Base-by-base conservation (phyloP, 2,113 vertebrate genomes). In the Aegithalos caudatus region DNA sequence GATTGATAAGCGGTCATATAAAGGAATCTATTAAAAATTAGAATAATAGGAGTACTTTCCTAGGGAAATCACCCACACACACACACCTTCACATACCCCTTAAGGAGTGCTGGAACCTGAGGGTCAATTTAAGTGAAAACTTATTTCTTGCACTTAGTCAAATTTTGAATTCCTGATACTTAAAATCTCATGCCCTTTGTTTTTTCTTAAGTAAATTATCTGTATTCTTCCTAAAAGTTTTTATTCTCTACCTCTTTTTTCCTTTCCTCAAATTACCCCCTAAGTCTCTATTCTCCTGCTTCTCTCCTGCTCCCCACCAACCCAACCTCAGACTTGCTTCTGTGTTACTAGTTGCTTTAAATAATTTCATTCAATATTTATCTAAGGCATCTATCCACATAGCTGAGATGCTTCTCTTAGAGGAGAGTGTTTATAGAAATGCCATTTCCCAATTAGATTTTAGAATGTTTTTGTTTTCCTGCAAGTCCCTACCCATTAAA, bases 221-320 rank as follows among this genome's bases (percentile, higher is more conserved):
- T 58, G 11, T n/a, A 70, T 73, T 65, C 28, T 48, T 71, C 37
- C 14, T 58, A 24, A 31, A 40, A 22, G 6, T 22, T 77, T 72
- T 92, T 54, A 14, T 42, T 81, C 42, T 25, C 14, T 88, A 27
- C 24, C 22, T 64, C 67, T 56, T 64, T 14, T 80, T 81, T 81
- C 15, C 18, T 71, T 56, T 77, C 67, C 33, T 76, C 53, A 65
- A 61, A 66, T 61, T 57, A 45, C 7, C 8, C 28, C 31, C 31
- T 57, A 48, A 50, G 12, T 44, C 8, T 90, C 61, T 53, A 50
- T 44, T 60, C 21, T 89, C 28, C 35, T 48, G 31, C 5, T 10
- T 70, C 10, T 5, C 4, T 7, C 1, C 7, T 1, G 2, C 7
- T 22, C 19, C 5, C 11, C 45, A 15, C 22, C 10, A 53, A 27